Base-by-base conservation (phyloP, 2,113 vertebrate species). In the Takifugu flavidus region DNA sequence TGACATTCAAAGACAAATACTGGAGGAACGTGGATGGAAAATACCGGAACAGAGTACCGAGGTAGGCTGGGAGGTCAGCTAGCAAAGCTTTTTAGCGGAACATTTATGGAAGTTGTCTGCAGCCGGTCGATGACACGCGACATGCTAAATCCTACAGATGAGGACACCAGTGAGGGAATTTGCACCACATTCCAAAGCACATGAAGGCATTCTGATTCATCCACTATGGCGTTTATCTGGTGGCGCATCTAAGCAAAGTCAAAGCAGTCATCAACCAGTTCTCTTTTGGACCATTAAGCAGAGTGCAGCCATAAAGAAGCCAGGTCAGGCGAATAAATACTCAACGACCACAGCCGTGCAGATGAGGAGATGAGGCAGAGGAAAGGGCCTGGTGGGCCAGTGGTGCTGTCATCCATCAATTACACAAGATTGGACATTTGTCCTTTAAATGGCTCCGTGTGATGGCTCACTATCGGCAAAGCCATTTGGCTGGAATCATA, bases 231-330 rank as follows among this genome's bases (percentile, higher is more conserved):
- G 34, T 39, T 39, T 10, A 39, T 39, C 7, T 39, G 34, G 34
- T 39, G 7, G 34, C 7, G 34, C 34, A 25, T 62, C 57, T 25
- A 13, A 70, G 61, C 50, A 49, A 62, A 68, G 53, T 65, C 53
- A 25, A 57, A 43, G 25, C 43, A 53, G 56, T 43, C 59, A 61
- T 65, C 42, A 53, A 52, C 13, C 61, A 25, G 53, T 53, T 80
- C 71, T 75, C 67, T 51, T 68, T 59, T 75, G 80, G 74, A 68
- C 77, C 76, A 84, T 87, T 88, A 82, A 82, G 60, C 74, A 69
- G 53, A 73, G 59, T 71, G 39, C 60, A 49, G 56, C 54, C 56
- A 76, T 85, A 76, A 75, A 76, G 58, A 68, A 66, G 65, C 62
- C 65, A 64, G 65, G 67, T 70, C 60, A 57, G 67, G 56, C 54